phyloP scores from a whole-genome alignment of 2,888 invertebrate genomes.

The Hyppa rectilinea region DNA sequence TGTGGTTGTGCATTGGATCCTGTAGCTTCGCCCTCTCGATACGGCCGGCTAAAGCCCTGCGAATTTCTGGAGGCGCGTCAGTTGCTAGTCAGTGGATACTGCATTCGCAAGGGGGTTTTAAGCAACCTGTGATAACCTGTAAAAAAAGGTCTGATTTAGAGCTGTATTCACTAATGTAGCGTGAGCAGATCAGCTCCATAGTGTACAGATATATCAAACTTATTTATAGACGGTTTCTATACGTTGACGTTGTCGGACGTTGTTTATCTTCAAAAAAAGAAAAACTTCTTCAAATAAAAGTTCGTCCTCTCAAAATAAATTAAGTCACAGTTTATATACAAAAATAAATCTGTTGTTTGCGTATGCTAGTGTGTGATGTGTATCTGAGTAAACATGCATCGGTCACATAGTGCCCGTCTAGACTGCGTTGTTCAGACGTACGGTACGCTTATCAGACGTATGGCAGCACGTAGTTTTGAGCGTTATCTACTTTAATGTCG shows the following conservation, averaged over 20 bases:
- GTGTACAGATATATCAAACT: no score
- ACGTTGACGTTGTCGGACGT: background rate
- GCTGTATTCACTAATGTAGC: no score
- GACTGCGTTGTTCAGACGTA: constrained; percentile 31
- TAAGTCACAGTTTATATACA: constrained; percentile 9
- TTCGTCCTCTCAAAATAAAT: constrained; percentile 4
- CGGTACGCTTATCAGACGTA: constrained; percentile 42
- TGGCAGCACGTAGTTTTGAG: constrained; percentile 32
- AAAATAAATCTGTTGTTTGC: constrained; percentile 14
- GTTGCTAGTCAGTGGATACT: no score
- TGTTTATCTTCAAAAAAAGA: background rate
- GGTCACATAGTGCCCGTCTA: constrained; percentile 50
- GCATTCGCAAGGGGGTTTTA: no score
- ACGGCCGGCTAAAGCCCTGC: no score
- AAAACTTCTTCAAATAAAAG: background rate
- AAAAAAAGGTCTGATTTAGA: no score
- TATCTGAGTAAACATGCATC: constrained; percentile 38
- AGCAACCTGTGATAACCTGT: no score
- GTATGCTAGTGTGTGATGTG: constrained; percentile 11
- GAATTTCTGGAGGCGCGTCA: no score
- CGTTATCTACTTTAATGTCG: constrained; percentile 41
- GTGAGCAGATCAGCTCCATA: no score
- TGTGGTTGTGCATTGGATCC: no score
- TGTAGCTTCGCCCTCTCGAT: no score
- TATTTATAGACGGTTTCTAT: background rate